phyloP scores from a whole-genome alignment of 2,797 vertebrate genomes.

The Acanthis flammea region DNA sequence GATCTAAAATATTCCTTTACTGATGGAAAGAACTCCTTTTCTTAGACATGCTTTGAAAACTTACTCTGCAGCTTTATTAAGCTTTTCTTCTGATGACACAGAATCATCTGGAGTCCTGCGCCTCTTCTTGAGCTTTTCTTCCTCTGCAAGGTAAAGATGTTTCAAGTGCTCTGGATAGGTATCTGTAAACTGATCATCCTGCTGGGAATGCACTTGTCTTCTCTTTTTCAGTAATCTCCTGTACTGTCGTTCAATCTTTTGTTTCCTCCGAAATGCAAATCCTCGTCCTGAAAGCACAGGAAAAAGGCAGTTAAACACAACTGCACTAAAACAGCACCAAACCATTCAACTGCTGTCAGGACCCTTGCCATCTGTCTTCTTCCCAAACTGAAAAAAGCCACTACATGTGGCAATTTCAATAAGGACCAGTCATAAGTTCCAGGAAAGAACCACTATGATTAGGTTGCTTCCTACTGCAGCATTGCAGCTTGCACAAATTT shows the following conservation, averaged over 20 bases:
- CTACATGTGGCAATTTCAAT: background rate
- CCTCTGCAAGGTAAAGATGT: slow-evolving; percentile 92
- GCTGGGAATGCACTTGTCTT: slow-evolving; percentile 41
- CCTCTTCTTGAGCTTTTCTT: slow-evolving; percentile 76
- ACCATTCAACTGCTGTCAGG: background rate
- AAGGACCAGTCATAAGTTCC: rapidly evolving
- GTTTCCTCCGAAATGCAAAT: slow-evolving; percentile 88
- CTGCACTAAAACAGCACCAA: background rate
- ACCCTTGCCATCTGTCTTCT: background rate
- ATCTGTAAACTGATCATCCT: slow-evolving; percentile 74
- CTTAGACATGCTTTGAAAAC: background rate
- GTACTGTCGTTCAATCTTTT: slow-evolving; percentile 86
- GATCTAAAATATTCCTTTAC: background rate
- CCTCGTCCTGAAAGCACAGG: slow-evolving; percentile 82
- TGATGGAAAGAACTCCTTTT: background rate
- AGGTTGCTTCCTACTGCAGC: background rate
- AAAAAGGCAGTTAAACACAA: background rate
- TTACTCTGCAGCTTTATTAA: slow-evolving; percentile 47
- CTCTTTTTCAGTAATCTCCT: slow-evolving; percentile 84
- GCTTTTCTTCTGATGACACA: background rate
- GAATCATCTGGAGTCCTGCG: background rate
- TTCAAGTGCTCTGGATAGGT: slow-evolving; percentile 91
- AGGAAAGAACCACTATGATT: rapidly evolving
- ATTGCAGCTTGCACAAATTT: background rate
- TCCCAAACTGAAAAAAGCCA: background rate